These are phyloP conservation scores for Alethe diademata DNA, from an alignment of 2,113 vertebrate species.

Conservation along the genomic window DNA sequence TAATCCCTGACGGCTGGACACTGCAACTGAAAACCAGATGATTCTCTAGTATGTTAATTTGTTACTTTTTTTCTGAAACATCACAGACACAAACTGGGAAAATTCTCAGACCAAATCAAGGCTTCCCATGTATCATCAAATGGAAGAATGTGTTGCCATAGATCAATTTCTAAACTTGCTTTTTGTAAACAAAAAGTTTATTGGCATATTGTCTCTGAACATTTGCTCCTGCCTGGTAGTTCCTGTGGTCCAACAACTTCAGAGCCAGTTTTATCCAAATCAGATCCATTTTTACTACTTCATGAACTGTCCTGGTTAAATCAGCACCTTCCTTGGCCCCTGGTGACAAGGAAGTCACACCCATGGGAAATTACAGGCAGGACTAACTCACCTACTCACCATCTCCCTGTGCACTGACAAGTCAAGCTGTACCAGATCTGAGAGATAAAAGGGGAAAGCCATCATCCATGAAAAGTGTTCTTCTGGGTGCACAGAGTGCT, in stretches of 20 bases:
- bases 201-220: fast-evolving
- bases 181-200: background rate
- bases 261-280: background rate
- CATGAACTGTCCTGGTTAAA: background rate
- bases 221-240: background rate
- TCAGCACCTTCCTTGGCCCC: background rate
- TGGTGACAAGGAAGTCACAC: background rate
- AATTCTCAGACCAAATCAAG: background rate
- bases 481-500: background rate
- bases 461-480: background rate
- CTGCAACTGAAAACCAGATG: background rate
- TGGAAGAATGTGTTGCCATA: background rate
- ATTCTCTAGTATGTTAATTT: background rate
- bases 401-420: background rate
- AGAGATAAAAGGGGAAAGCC: background rate
- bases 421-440: background rate
- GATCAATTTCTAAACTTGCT: background rate
- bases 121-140: background rate
- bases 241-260: background rate
- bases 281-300: background rate
- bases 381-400: background rate
- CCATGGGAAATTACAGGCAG: background rate
- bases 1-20: background rate
- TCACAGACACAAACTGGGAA: background rate
- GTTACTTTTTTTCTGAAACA: background rate